Base-by-base conservation (phyloP, 2,888 invertebrate species). In the Arctia plantaginis region DNA sequence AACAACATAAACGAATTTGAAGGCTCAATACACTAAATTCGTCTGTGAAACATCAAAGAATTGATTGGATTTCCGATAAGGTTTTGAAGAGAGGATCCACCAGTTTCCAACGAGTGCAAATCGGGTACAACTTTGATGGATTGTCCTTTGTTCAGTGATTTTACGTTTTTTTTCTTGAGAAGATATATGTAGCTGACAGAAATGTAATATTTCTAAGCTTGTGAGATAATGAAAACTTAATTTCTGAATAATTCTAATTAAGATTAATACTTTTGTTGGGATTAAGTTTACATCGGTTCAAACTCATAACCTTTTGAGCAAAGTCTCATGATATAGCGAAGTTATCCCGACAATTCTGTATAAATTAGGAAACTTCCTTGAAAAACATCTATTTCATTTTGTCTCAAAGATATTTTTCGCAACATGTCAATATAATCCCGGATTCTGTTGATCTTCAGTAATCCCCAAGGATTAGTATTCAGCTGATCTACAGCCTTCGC, bases 41-140 rank as follows among this genome's bases (percentile, higher is more conserved):
- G 66, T 39, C 41, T 20, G 51, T 68, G n/a, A 68, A 8, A 51
- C 62, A 62, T 70, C 70, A 41, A 70, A 70, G 70, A 62, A 41
- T 62, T 70, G 62, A 70, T 70, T 70, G 70, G 62, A 70, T 70
- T 70, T 70, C 20, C 70, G 41, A 70, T 41, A 41, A 70, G 70
- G n/a, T 44, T 41, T 41, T 62, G 35, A 55, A n/a, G 59, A n/a
- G 35, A 41, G 62, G 62, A 15, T 62, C 4, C 30, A 13, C 3
- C 27, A 27, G 59, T 59, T 27, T 59, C 59, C 59, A 10, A 13
- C 6, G 62, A 62, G 62, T 62, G 62, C 30, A 62, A 62, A 62
- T 62, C 30, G 15, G 62, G 15, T 62, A 62, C 62, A 30, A 62
- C 30, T 62, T 62, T 59, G 59, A 59, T 59, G 59, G 27, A 27